Base-by-base conservation (phyloP, 2,797 vertebrate genomes). In the Zalophus californianus region DNA sequence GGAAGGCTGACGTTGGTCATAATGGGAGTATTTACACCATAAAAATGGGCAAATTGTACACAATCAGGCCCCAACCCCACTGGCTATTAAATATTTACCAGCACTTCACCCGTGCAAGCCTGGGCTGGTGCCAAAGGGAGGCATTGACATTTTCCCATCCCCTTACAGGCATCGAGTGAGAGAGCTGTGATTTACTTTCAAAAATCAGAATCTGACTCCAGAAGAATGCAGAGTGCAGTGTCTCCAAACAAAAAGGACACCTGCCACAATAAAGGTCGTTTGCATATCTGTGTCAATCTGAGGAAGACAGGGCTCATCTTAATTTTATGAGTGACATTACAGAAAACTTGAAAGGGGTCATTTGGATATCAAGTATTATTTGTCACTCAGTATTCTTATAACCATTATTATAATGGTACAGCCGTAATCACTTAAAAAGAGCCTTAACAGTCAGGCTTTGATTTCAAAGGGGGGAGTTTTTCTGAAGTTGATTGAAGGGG, bases 101-200 rank as follows among this genome's bases (percentile, higher is more conserved):
- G 68, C 82, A 91, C 64, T 78, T 89, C 32, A 25, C 70, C 96
- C 91, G 86, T 86, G 7, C 83, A 98, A 98, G 95, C 20, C 11
- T 64, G 85, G 77, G 64, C 25, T 77, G 92, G 96, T 98, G 94
- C 90, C 93, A 84, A 98, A 97, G 96, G 94, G 96, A 97, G 80
- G 73, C n/a, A 68, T 4, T 97, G 60, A 54, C 12, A 52, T 66
- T 87, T 80, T 85, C 58, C 68, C 62, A 60, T 56, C 52, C 58
- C 83, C 72, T 92, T 23, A 66, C 60, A 16, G 60, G 54, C 62
- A n/a, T 3, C 64, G 82, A 75, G 44, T 0, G 10, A 92, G 54
- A 86, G 25, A 95, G 32, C 54, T 77, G 72, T 60, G 70, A 68
- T 56, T 85, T 79, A 77, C 27, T 75, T 60, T 25, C 48, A 56